phyloP scores from a whole-genome alignment of 2,797 vertebrate genomes.

The Platalea minor region DNA sequence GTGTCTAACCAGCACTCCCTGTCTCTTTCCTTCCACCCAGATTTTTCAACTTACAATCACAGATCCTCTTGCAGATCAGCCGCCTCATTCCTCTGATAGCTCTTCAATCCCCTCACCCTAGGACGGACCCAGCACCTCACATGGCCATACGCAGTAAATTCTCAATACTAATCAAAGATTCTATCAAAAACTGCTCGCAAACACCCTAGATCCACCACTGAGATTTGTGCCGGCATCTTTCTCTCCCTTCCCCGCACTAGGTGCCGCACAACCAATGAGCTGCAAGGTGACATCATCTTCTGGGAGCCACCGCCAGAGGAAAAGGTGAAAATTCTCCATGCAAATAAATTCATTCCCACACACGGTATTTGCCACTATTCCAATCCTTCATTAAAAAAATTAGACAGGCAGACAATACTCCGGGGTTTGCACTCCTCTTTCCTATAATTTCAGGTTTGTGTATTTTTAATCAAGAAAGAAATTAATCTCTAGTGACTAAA shows the following conservation, averaged over 20 bases:
- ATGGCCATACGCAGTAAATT: slow-evolving; percentile 73
- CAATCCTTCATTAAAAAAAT: background rate
- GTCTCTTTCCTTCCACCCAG: slow-evolving; percentile 75
- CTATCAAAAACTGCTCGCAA: slow-evolving; percentile 70
- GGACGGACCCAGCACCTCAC: slow-evolving; percentile 72
- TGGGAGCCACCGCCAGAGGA: slow-evolving; percentile 74
- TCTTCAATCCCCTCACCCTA: slow-evolving; percentile 76
- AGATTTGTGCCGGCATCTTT: slow-evolving; percentile 91
- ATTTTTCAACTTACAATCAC: slow-evolving; percentile 95
- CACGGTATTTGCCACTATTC: background rate
- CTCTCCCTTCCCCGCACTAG: slow-evolving; percentile 79
- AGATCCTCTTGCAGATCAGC: slow-evolving; percentile 98
- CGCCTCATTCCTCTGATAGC: slow-evolving; percentile 89
- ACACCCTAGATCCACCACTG: slow-evolving; percentile 78
- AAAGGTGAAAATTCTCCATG: slow-evolving; percentile 78
- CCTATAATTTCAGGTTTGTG: background rate
- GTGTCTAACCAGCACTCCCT: slow-evolving; percentile 73
- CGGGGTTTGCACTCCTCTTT: background rate
- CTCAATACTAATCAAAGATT: slow-evolving; percentile 68
- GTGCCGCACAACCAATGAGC: slow-evolving; percentile 78
- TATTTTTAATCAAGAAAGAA: background rate
- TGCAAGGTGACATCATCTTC: slow-evolving; percentile 82
- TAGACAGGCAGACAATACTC: background rate
- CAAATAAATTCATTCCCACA: slow-evolving; percentile 64
- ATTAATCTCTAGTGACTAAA: background rate